Conservation (phyloP, 2,888 invertebrate genomes). For the Metopia argyrocephala region DNA sequence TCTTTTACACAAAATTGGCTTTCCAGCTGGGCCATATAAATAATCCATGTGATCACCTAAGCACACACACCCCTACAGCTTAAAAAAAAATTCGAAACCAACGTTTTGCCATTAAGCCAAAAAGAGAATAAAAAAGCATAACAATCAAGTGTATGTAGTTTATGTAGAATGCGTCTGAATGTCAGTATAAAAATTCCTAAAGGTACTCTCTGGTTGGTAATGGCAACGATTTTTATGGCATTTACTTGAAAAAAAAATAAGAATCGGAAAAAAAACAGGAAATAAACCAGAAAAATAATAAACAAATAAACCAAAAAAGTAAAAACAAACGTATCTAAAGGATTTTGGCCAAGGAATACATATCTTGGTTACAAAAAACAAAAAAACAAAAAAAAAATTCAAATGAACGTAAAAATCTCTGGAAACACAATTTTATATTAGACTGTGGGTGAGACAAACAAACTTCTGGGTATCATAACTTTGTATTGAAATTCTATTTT, state of each 20-base stretch:
- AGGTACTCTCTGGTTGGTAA: neutral
- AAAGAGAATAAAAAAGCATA: neutral
- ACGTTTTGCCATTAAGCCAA: too few species aligned
- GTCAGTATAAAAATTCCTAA: neutral
- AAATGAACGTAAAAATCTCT: neutral
- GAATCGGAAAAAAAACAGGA: neutral
- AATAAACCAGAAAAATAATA: neutral
- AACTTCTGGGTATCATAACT: constrained; percentile 15
- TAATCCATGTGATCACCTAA: neutral
- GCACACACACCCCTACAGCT: neutral
- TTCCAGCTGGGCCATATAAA: constrained; percentile 4
- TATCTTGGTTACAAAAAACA: neutral
- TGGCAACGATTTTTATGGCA: constrained; percentile 7
- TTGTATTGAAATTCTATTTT: constrained; percentile 1
- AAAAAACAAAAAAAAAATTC: neutral
- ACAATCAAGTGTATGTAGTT: constrained; percentile 20
- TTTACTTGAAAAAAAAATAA: constrained; percentile 6
- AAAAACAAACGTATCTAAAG: neutral
- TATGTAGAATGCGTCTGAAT: neutral
- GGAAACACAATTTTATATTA: neutral
- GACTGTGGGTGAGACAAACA: neutral
- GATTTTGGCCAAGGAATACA: neutral
- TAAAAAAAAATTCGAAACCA: neutral
- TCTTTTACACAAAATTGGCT: constrained; percentile 1
- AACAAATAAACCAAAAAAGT: neutral